phyloP scores from a whole-genome alignment of 2,113 vertebrate genomes.

The Notothenia rossii region DNA sequence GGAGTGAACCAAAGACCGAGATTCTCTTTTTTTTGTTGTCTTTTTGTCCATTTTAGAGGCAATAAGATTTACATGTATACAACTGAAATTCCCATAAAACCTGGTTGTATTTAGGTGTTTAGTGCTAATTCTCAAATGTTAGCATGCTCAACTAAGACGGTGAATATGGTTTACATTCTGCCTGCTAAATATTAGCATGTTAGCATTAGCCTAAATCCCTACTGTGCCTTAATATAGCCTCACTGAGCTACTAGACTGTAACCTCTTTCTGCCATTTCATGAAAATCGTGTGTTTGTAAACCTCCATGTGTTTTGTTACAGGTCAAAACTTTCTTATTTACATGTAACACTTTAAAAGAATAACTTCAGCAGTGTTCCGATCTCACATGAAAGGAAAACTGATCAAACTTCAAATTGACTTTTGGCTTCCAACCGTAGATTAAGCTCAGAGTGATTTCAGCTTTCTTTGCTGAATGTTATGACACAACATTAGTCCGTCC shows the following conservation, averaged over 20 bases:
- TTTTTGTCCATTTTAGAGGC: conserved; percentile 31
- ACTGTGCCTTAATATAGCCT: background rate
- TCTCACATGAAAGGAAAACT: background rate
- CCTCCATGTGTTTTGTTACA: background rate
- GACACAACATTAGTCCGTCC: conserved; percentile 2
- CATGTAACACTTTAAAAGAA: conserved; percentile 1
- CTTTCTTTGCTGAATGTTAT: background rate
- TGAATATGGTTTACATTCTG: too few relatives aligned
- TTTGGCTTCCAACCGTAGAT: conserved; percentile 17
- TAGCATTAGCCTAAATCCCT: background rate
- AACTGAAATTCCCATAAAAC: too few relatives aligned
- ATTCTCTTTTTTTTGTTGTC: conserved; percentile 30
- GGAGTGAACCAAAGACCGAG: background rate
- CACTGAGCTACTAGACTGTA: background rate
- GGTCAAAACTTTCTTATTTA: conserved; percentile 21
- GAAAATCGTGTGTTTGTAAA: background rate
- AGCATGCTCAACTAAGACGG: too few relatives aligned
- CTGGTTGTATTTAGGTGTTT: too few relatives aligned
- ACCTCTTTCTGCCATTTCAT: background rate
- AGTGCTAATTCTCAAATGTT: too few relatives aligned
- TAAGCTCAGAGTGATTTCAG: conserved; percentile 4
- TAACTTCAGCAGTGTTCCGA: background rate
- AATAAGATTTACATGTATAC: conserved; percentile 21
- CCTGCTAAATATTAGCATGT: too few relatives aligned
- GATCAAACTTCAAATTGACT: conserved; percentile 20